Base-by-base conservation (phyloP, 2,113 vertebrate genomes). In the Podarcis cretensis region DNA sequence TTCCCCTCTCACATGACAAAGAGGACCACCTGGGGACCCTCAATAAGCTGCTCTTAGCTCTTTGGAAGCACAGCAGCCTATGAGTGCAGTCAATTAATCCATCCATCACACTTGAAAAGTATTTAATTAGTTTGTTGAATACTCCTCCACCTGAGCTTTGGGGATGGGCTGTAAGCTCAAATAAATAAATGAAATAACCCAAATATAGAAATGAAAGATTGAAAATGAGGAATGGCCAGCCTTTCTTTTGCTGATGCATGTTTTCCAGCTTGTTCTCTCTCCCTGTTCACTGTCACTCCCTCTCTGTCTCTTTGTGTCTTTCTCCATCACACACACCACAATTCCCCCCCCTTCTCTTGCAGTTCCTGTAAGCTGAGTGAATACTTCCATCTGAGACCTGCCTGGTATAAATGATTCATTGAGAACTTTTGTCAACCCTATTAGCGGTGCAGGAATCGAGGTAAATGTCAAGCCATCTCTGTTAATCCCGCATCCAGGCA, bases 391-490 rank as follows among this genome's bases (percentile, higher is more conserved):
- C 90, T 89, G 87, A 78, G 79, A 93, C 93, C 90, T 92, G 93
- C 76, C 20, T 71, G 65, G 69, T 25, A 95, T 95, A 90, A 90
- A 96, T 96, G 94, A 96, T 96, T 95, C 95, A 94, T 93, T 14
- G 59, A 90, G 83, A 86, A 90, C 91, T 95, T 95, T 94, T 92
- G 93, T 96, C 94, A 95, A 88, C 86, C 91, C 92, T 94, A 94
- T 96, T 96, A 96, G 91, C 80, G 82, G 90, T 90, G 89, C 89
- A 95, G 16, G 71, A 91, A 93, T 91, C 87, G 88, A 95, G 95
- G 93, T 95, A 96, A 95, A 96, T 96, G 95, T 94, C 96, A 95
- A 94, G 89, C 75, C 92, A 86, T 94, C 92, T 93, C 93, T 21
- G 14, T 84, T 94, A 94, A 92, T 95, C 92, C 93, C 85, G 90